Conservation (phyloP, 2,797 vertebrate genomes). For the Dendrocincla fuliginosa region DNA sequence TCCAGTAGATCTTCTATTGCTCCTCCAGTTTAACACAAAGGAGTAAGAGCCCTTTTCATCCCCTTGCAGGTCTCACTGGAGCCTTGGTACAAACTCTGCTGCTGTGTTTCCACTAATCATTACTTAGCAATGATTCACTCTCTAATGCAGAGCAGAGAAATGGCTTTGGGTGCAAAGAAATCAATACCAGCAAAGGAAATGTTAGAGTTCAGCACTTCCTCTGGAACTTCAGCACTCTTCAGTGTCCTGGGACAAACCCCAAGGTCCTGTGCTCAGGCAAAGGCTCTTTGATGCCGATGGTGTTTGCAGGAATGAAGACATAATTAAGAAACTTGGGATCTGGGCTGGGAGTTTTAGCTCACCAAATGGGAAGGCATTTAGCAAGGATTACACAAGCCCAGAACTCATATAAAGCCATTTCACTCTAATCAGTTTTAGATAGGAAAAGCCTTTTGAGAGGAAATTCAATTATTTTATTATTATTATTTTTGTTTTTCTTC, state of each 20-base stretch:
- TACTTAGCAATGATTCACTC: background rate
- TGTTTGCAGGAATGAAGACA: background rate
- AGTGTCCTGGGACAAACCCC: background rate
- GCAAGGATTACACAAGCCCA: background rate
- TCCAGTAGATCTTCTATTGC: background rate
- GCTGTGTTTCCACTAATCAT: background rate
- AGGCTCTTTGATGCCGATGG: background rate
- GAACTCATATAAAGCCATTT: background rate
- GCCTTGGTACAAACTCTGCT: background rate
- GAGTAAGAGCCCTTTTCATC: background rate
- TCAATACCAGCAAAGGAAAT: conserved; percentile 1
- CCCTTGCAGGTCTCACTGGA: background rate
- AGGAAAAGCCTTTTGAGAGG: background rate
- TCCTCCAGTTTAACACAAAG: background rate
- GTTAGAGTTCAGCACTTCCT: background rate
- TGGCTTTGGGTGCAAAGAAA: background rate
- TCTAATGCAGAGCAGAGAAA: background rate
- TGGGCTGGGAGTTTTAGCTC: background rate
- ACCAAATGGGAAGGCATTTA: background rate
- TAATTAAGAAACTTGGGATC: conserved; percentile 6
- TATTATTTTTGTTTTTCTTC: background rate
- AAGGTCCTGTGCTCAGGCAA: background rate
- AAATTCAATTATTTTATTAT: background rate
- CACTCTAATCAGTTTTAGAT: background rate
- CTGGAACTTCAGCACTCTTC: background rate